Evolutionary conservation across 2,888 invertebrate species (phyloP), one percentile per base, ranked within the genome.

Genomic region (Drosophila flavopinicola): DNA sequence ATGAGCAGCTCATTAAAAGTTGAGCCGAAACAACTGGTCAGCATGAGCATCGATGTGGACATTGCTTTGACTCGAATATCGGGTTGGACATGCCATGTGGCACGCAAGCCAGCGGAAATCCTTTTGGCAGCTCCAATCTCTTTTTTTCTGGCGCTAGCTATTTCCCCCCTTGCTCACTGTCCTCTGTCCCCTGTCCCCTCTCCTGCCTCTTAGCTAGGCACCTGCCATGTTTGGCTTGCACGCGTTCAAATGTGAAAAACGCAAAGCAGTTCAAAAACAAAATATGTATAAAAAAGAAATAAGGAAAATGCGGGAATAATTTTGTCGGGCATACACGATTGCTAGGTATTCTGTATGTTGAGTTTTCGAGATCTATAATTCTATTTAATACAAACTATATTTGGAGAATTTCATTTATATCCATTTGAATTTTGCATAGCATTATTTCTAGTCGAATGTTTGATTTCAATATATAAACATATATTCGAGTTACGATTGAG

Each of bases 191-290:
- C n/a, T n/a, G n/a, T n/a, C n/a, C n/a, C n/a, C n/a, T n/a, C 25
- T 9, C 32, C 11, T 1, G 2, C 33, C 3, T 13, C 27, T 38
- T 48, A 17, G 35, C 9, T 39, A 11, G 45, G 41, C 52, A 69
- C 41, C 75, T 78, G 75, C 65, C 75, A 75, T 51, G 78, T 78
- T 75, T 75, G 53, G 75, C 79, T 75, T 61, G 27, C 58, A 65
- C 58, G 52, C 35, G 52, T 73, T 53, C 39, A 75, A 71, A 56
- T 30, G 27, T 42, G 15, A 61, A 58, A 74, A 69, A 69, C 52
- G 52, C 63, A 57, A 70, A 53, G 63, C 39, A 75, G 75, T 30
- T 45, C 25, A 53, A 33, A 45, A 49, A 56, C 32, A 37, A 30
- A 30, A 30, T 35, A 23, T 11, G 15, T 11, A 37, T 25, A 20